These are phyloP conservation scores for Alentia gelatinosa DNA, from an alignment of 2,888 invertebrate genomes.

Conservation along the genomic window DNA sequence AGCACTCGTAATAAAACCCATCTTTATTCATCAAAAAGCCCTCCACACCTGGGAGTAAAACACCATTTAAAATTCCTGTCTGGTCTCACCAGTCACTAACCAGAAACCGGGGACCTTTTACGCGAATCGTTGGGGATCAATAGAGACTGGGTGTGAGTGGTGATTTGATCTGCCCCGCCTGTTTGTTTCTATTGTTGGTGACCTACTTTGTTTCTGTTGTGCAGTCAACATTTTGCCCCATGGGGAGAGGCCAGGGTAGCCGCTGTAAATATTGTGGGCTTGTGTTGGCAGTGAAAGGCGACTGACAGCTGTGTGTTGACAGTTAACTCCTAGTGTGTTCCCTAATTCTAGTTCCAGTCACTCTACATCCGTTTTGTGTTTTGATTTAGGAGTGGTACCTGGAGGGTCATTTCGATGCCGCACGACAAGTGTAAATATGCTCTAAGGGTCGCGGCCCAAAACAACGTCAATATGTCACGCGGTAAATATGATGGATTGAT, in stretches of 20 bases:
- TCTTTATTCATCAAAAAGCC: too few species aligned
- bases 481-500: background rate
- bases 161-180: background rate
- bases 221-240: too few species aligned
- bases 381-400: background rate
- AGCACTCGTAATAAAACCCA: too few species aligned
- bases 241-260: too few species aligned
- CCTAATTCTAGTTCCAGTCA: background rate
- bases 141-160: background rate
- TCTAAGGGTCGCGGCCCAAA: background rate
- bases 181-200: conserved; percentile 1
- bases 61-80: too few species aligned
- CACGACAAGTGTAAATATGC: background rate
- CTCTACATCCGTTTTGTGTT: background rate
- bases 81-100: background rate
- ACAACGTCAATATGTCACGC: background rate
- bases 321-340: background rate
- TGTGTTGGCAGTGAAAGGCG: background rate
- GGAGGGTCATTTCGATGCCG: background rate
- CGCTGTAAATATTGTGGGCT: background rate
- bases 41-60: too few species aligned
- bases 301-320: background rate
- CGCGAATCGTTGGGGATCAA: background rate
- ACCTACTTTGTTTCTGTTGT: background rate
- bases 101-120: background rate